These are phyloP conservation scores for Clepsis dumicolana DNA, from an alignment of 2,888 invertebrate species.

Conservation along the genomic window DNA sequence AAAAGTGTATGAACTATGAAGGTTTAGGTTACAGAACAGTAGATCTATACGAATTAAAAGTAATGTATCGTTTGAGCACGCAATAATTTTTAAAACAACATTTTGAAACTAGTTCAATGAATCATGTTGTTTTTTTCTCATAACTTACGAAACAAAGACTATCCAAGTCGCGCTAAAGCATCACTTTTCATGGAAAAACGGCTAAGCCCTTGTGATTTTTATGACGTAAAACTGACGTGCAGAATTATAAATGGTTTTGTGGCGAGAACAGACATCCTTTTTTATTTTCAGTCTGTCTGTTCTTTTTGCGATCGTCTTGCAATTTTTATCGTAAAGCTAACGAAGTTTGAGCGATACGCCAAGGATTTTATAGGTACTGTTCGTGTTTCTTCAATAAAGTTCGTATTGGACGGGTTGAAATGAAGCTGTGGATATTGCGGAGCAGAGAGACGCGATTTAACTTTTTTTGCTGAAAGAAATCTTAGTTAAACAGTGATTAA, in stretches of 20 bases:
- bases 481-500: too few species aligned
- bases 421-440: background rate
- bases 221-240: constrained; percentile 13
- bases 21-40: too few species aligned
- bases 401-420: background rate
- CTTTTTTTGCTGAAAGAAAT: too few species aligned
- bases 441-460: background rate
- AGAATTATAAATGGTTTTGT: constrained; percentile 22
- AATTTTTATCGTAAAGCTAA: constrained; percentile 22
- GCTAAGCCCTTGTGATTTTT: constrained; percentile 8
- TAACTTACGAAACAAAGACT: too few species aligned
- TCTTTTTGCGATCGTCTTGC: constrained; percentile 6
- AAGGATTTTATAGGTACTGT: background rate
- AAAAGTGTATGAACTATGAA: too few species aligned
- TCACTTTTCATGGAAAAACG: constrained; percentile 15
- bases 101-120: too few species aligned
- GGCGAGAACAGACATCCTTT: constrained; percentile 20
- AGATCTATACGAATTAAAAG: too few species aligned
- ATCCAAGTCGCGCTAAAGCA: background rate
- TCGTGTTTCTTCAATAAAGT: background rate
- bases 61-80: too few species aligned
- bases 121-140: too few species aligned
- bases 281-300: too few species aligned
- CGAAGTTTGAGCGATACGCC: constrained; percentile 6
- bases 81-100: too few species aligned